Percentiles rank a stretch among this genome's conserved stretches.
These are phyloP conservation scores for Cyclura pinguis DNA, from an alignment of 2,797 vertebrate species.

Conservation along the genomic window DNA sequence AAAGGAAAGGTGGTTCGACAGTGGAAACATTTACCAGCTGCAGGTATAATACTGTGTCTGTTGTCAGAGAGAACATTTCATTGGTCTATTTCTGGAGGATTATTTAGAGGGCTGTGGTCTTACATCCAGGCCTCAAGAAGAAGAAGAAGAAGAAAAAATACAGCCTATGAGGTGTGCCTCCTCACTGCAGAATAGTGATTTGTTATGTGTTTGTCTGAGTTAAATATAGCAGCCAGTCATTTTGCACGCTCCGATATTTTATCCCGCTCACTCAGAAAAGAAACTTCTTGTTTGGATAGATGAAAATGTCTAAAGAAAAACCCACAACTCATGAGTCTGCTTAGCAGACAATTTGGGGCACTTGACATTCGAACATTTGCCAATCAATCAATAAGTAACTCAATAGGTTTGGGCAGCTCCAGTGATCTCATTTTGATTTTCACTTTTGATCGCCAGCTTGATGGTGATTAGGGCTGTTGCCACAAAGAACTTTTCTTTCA, in stretches of 20 bases:
- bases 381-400: constrained; percentile 52
- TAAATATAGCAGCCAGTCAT: constrained; percentile 82
- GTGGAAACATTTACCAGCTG: constrained; percentile 87
- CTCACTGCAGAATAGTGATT: constrained; percentile 81
- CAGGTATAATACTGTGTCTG: constrained; percentile 84
- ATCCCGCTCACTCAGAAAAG: constrained; percentile 64
- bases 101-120: constrained; percentile 87
- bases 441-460: constrained; percentile 16
- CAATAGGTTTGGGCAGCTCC: constrained; percentile 22
- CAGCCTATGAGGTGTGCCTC: constrained; percentile 78
- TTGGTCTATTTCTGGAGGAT: constrained; percentile 87
- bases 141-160: constrained; percentile 72
- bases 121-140: constrained; percentile 76
- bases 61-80: constrained; percentile 83
- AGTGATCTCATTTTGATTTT: background rate
- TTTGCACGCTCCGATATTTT: constrained; percentile 69
- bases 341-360: constrained; percentile 62
- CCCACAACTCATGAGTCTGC: constrained; percentile 42
- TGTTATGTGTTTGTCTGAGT: constrained; percentile 85
- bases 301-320: constrained; percentile 72
- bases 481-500: background rate
- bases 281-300: constrained; percentile 72
- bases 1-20: constrained; percentile 82
- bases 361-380: constrained; percentile 42
- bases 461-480: constrained; percentile 26